Evolutionary conservation across 2,113 vertebrate species (phyloP).

Genomic region (Apus apus): DNA sequence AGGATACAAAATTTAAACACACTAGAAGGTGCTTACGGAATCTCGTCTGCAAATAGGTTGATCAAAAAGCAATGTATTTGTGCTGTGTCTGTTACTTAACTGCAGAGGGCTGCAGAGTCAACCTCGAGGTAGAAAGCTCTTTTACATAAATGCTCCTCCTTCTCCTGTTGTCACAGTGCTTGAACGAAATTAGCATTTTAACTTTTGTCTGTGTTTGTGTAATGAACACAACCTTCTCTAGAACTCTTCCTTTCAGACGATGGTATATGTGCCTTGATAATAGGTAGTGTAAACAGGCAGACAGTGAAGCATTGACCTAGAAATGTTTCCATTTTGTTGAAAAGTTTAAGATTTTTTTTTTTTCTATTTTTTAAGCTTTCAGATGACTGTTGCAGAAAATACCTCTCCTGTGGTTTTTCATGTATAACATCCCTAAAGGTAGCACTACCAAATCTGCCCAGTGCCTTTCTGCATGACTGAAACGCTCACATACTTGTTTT

Average conservation of each 20-base stretch:
- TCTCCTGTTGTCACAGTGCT: background rate
- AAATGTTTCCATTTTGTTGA: background rate
- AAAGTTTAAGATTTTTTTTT: background rate
- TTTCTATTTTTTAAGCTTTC: constrained; percentile 13
- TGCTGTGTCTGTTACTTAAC: constrained; percentile 10
- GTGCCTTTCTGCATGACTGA: constrained; percentile 13
- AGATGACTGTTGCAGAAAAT: background rate
- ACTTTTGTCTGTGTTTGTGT: constrained; percentile 1
- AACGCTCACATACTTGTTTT: background rate
- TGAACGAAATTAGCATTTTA: constrained; percentile 33
- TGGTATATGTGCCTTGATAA: background rate
- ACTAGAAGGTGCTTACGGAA: background rate
- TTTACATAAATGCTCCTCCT: constrained; percentile 33
- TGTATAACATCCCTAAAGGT: background rate
- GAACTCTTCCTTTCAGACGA: background rate
- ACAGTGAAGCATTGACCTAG: background rate
- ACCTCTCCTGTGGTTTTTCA: background rate
- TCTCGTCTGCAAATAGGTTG: constrained; percentile 7
- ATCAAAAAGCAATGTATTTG: background rate
- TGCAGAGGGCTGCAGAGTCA: constrained; percentile 52
- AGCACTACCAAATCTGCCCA: background rate
- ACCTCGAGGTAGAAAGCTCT: constrained; percentile 21
- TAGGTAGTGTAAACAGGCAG: background rate
- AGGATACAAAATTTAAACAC: background rate
- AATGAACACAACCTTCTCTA: background rate